A percentile compares a stretch with the other conserved stretches of the same genome.
Conservation (phyloP, 1,140 invertebrate genomes). For the Megalopta genalis region DNA sequence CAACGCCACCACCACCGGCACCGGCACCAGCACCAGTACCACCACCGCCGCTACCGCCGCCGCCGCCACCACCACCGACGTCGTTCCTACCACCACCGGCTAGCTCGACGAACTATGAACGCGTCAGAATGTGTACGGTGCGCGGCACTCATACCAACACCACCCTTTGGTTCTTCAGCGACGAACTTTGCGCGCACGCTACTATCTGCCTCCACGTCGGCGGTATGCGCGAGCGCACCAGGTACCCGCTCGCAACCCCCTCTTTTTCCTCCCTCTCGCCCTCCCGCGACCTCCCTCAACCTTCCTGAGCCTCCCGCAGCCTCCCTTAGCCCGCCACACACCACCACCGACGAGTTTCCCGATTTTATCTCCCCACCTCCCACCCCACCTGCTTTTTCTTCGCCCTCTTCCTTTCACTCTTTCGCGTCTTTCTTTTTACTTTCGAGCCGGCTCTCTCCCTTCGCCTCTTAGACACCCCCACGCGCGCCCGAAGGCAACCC, state of each 20-base stretch:
- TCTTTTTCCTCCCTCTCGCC: neutral
- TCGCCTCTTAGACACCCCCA: neutral
- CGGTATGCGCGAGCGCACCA: conserved; percentile 61
- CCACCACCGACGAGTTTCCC: conserved; percentile 16
- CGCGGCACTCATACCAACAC: conserved; percentile 38
- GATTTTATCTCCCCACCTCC: conserved; percentile 39
- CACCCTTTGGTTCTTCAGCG: conserved; percentile 53
- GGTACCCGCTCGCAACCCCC: conserved; percentile 42
- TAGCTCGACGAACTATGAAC: neutral
- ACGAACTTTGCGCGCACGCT: conserved; percentile 62
- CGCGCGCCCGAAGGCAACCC: neutral
- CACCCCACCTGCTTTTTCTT: conserved; percentile 8
- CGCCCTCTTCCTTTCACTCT: conserved; percentile 15
- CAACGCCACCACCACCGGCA: neutral
- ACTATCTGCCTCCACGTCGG: conserved; percentile 32
- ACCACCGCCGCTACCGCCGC: conserved; percentile 29
- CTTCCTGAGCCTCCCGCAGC: too few species aligned
- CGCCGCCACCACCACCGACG: neutral
- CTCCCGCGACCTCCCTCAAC: too few species aligned
- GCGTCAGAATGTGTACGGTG: neutral
- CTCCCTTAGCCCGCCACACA: neutral
- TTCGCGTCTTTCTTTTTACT: neutral
- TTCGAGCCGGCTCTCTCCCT: neutral
- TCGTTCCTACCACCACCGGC: conserved; percentile 33
- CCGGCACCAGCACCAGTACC: conserved; percentile 8